Conservation (phyloP, 2,113 vertebrate genomes). For the Paedocypris sp. region DNA sequence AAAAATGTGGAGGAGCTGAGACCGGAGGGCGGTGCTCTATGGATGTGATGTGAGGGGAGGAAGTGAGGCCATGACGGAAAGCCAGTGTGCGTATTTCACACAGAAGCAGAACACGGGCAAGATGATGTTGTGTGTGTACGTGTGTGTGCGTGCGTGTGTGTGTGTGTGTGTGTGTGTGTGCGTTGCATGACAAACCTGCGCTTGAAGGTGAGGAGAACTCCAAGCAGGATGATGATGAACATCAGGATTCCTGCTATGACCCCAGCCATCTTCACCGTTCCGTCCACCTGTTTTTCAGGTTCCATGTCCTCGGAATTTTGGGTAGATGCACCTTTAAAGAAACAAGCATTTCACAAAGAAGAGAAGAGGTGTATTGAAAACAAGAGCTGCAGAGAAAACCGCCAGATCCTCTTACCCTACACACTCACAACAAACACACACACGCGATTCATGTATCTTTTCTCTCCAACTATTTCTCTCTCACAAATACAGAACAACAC, state of each 20-base stretch:
- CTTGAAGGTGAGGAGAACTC: constrained; percentile 90
- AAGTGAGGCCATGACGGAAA: constrained; percentile 50
- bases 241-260: constrained; percentile 91
- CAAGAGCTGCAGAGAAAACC: constrained; percentile 21
- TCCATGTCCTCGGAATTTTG: constrained; percentile 92
- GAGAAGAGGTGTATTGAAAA: constrained; percentile 30
- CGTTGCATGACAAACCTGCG: constrained; percentile 91
- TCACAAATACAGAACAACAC: too few species aligned
- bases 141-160: not conserved
- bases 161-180: not conserved
- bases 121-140: not conserved
- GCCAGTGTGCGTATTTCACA: constrained; percentile 51
- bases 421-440: constrained; percentile 14
- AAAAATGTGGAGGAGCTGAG: constrained; percentile 33
- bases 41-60: constrained; percentile 31
- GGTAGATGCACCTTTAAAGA: constrained; percentile 77
- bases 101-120: constrained; percentile 29
- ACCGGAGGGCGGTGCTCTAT: constrained; percentile 15
- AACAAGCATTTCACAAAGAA: constrained; percentile 38
- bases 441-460: too few species aligned
- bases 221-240: constrained; percentile 93
- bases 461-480: too few species aligned
- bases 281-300: constrained; percentile 91
- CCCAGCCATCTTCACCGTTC: constrained; percentile 89
- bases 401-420: constrained; percentile 13